A percentile compares a stretch with the other conserved stretches of the same genome.
phyloP scores from a whole-genome alignment of 2,113 vertebrate genomes.

The Melanerpes formicivorus region DNA sequence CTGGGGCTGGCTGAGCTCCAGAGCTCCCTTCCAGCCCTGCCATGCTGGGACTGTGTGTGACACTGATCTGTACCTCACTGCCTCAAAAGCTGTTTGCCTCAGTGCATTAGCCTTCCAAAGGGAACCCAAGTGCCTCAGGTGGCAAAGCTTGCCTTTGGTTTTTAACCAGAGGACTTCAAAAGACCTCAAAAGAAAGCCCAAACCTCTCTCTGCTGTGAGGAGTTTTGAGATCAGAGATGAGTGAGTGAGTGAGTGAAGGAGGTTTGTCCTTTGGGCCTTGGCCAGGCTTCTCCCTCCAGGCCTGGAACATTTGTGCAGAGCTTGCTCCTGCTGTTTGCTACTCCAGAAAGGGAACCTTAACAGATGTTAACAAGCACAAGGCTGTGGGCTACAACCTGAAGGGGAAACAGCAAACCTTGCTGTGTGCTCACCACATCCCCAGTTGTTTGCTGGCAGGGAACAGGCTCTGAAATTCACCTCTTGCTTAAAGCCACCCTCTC shows the following conservation, averaged over 20 bases:
- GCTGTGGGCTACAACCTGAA: neutral
- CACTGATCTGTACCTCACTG: too few relatives aligned
- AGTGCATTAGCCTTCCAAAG: rapidly evolving
- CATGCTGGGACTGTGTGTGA: too few relatives aligned
- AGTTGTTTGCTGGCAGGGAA: too few relatives aligned
- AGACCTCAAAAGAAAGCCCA: neutral
- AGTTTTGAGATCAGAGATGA: neutral
- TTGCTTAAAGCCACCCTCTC: neutral
- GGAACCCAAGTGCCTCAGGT: neutral
- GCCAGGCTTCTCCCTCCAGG: neutral
- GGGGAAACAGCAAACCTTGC: neutral
- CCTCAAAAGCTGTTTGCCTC: neutral
- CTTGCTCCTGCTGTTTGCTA: neutral
- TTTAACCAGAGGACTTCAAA: neutral
- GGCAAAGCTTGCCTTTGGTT: neutral
- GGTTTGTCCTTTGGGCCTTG: neutral
- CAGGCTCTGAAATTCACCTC: neutral
- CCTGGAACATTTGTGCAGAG: neutral
- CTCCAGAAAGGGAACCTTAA: neutral
- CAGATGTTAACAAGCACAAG: slow-evolving; percentile 17
- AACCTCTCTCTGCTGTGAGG: neutral
- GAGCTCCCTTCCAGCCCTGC: too few relatives aligned
- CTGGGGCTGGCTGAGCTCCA: too few relatives aligned
- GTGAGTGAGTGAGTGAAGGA: neutral
- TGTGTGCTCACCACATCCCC: neutral